These are phyloP conservation scores for Aricia artaxerxes DNA, from an alignment of 2,888 invertebrate genomes.

Conservation along the genomic window DNA sequence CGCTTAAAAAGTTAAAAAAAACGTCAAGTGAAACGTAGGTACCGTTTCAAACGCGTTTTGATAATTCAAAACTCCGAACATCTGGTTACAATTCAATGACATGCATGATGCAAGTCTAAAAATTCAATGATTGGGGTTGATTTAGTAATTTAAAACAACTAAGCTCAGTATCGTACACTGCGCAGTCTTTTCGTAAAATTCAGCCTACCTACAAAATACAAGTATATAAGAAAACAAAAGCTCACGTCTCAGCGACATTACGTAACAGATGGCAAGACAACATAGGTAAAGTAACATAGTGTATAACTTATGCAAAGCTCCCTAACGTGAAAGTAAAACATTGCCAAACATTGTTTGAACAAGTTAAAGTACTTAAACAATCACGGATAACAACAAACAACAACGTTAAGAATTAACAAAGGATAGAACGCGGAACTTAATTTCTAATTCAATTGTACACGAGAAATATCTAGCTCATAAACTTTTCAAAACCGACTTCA, in stretches of 20 bases:
- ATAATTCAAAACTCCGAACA: neutral
- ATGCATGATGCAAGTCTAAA: neutral
- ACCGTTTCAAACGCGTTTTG: neutral
- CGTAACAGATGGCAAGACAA: slow-evolving; percentile 15
- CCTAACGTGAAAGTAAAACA: slow-evolving; percentile 42
- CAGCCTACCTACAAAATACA: no score
- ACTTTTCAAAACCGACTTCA: slow-evolving; percentile 26
- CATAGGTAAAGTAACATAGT: slow-evolving; percentile 37
- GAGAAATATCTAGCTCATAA: slow-evolving; percentile 32
- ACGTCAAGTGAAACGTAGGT: neutral
- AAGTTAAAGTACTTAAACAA: slow-evolving; percentile 41
- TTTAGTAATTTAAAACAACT: neutral
- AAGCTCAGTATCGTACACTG: neutral
- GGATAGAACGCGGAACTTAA: slow-evolving; percentile 38
- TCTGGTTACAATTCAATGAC: neutral
- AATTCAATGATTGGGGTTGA: neutral
- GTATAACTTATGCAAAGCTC: slow-evolving; percentile 41
- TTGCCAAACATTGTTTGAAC: slow-evolving; percentile 39
- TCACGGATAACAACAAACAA: slow-evolving; percentile 41
- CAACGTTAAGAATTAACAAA: slow-evolving; percentile 43
- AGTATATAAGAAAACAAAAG: neutral
- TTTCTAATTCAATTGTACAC: slow-evolving; percentile 33
- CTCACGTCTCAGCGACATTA: slow-evolving; percentile 7
- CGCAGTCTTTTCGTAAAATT: no score
- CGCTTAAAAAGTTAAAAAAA: neutral